These are phyloP conservation scores for Rugalucina vietnamica DNA, from an alignment of 2,888 invertebrate species.

Conservation along the genomic window DNA sequence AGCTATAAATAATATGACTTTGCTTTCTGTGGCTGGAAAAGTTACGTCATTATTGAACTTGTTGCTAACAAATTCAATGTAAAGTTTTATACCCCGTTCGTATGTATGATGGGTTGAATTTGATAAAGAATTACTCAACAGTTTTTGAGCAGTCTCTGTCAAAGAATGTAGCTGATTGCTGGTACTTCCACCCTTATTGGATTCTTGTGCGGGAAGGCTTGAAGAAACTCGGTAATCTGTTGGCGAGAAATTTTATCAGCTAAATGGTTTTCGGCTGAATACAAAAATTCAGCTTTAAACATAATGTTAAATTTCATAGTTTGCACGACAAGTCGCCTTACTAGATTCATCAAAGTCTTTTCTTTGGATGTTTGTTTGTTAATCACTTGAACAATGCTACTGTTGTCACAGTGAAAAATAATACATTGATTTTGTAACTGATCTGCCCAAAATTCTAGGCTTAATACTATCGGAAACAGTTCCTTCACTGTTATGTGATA, in stretches of 20 bases:
- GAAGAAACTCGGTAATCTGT: neutral
- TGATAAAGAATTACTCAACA: neutral
- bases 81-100: neutral
- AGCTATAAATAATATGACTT: neutral
- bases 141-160: too few species aligned
- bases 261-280: neutral
- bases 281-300: constrained; percentile 21
- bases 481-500: constrained; percentile 24
- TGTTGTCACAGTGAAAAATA: constrained; percentile 48
- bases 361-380: constrained; percentile 52
- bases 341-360: constrained; percentile 33
- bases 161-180: neutral
- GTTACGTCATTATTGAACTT: neutral
- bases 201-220: neutral
- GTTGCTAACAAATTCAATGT: neutral
- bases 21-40: neutral
- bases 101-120: neutral
- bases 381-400: constrained; percentile 35
- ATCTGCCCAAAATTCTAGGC: constrained; percentile 41
- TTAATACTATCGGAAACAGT: constrained; percentile 42
- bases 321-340: constrained; percentile 32
- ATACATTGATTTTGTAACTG: constrained; percentile 32
- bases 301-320: constrained; percentile 39
- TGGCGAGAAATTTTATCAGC: constrained; percentile 11
- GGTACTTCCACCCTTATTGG: neutral